Conservation (phyloP, 2,888 invertebrate species). For the Catocala nupta region DNA sequence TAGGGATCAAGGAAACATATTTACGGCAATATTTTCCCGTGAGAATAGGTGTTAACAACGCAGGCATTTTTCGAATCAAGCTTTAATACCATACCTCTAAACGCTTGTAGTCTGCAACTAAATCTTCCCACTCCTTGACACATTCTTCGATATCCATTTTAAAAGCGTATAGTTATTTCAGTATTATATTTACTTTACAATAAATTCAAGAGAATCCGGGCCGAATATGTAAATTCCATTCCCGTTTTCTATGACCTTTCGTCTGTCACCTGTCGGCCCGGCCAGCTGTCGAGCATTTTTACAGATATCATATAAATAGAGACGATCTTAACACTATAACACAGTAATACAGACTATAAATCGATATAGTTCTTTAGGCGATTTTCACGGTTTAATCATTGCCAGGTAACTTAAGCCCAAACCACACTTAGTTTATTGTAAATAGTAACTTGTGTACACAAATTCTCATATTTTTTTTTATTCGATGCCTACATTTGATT, state of each 20-base stretch:
- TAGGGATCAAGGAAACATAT: not conserved
- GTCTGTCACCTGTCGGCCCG: conserved; percentile 24
- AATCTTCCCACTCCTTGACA: conserved; percentile 93
- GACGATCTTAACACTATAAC: not conserved
- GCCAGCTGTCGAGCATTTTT: conserved; percentile 30
- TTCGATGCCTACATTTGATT: too few relatives aligned
- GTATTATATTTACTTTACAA: conserved; percentile 39
- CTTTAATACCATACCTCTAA: conserved; percentile 90
- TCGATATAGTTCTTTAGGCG: too few relatives aligned
- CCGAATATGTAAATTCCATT: conserved; percentile 38
- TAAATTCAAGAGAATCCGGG: conserved; percentile 34
- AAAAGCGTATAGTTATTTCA: conserved; percentile 32
- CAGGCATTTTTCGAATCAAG: not conserved
- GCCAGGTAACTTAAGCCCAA: too few relatives aligned
- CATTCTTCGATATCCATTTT: conserved; percentile 89
- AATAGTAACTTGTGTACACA: too few relatives aligned
- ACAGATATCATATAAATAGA: conserved; percentile 29
- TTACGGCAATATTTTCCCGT: not conserved
- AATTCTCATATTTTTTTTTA: too few relatives aligned
- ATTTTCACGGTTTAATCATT: too few relatives aligned
- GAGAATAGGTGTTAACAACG: conserved; percentile 22
- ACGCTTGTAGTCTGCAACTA: conserved; percentile 92
- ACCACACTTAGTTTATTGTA: too few relatives aligned
- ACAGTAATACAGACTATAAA: too few relatives aligned
- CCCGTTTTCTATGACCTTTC: conserved; percentile 46